phyloP scores from a whole-genome alignment of 2,797 vertebrate genomes.

The Danio albolineatus region DNA sequence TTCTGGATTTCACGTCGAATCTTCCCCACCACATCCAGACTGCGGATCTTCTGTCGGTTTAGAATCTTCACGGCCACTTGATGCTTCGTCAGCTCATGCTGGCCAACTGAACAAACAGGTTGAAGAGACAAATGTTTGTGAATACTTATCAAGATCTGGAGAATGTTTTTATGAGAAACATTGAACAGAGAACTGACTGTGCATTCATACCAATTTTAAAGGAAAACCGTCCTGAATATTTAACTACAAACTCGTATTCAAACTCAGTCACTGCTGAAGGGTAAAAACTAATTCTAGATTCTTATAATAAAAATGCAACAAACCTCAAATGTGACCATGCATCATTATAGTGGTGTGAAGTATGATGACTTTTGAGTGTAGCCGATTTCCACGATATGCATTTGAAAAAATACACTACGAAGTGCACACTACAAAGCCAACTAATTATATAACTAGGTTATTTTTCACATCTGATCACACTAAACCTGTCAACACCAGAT shows the following conservation, averaged over 20 bases:
- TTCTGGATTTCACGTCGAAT: conserved; percentile 98
- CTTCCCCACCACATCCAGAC: conserved; percentile 98
- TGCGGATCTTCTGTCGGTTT: conserved; percentile 98
- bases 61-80: conserved; percentile 99
- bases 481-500: no score
- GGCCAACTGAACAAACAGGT: conserved; percentile 83
- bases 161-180: neutral
- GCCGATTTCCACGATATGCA: no score
- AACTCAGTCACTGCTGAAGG: neutral
- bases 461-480: no score
- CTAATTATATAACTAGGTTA: no score
- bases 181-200: neutral
- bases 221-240: neutral
- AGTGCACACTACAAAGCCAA: no score
- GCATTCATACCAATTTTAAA: neutral
- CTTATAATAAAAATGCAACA: neutral
- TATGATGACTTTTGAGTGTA: no score
- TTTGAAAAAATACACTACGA: no score
- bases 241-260: neutral
- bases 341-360: no score
- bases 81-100: conserved; percentile 96
- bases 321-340: no score
- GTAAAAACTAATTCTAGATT: neutral
- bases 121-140: conserved; percentile 20
- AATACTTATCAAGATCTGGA: neutral